Evolutionary conservation across 2,888 invertebrate species (phyloP), one percentile per base, ranked within the genome.

Genomic region (Diarsia dahlii): DNA sequence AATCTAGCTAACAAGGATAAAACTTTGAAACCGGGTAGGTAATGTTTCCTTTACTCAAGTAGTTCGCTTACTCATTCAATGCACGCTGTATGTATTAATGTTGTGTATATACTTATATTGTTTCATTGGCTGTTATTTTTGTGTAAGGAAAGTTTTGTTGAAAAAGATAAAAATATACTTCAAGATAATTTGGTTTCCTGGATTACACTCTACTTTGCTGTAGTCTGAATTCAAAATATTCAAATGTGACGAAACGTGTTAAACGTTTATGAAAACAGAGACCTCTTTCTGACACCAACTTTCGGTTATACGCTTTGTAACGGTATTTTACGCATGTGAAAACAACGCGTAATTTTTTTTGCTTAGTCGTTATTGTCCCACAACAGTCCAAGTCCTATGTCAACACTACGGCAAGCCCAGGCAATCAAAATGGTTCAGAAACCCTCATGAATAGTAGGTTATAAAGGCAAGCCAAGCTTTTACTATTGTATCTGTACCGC

Each of bases 1-100:
- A 91, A 91, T 92, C 82, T 92, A 93, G 93, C 93, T 89, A 91
- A 90, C 93, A 93, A 93, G 93, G 93, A 93, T 75, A 93, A 91
- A 90, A 87, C 90, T 90, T 89, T 91, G 81, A 93, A 93, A 90
- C 83, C 91, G 88, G 93, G 93, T 93, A 92, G 92, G 93, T 92
- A 88, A 88, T 78, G 84, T 80, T 76, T 77, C 74, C 75, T 88
- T 78, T 88, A 86, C 78, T 76, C 76, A 76, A 84, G 65, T 84
- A 87, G 88, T 71, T 79, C 54, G 86, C 87, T 88, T 87, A 39
- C 68, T 76, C 80, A 77, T 86, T 69, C 34, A 65, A 60, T 86
- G 87, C 87, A 87, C 87, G 88, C 84, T 75, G 52, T 78, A 66
- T 67, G 15, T 74, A 46, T 80, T 52, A 60, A 81, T 76, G 78